Evolutionary conservation across 2,888 invertebrate genomes (phyloP), one percentile per base, ranked within the genome.

Genomic region (Ophion ellenae): DNA sequence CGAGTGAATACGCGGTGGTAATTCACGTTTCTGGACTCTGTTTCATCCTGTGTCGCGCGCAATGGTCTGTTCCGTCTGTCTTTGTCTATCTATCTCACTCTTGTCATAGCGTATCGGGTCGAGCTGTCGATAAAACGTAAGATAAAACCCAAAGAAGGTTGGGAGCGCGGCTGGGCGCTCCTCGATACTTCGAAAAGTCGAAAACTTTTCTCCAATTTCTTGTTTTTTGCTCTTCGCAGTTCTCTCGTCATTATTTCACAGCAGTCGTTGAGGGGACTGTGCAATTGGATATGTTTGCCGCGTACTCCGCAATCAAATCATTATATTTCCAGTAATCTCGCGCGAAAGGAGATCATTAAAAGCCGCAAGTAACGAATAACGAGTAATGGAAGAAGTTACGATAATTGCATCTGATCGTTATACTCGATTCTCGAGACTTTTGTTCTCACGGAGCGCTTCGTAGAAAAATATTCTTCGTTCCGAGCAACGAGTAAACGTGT

Each of bases 1-100:
- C 79, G 89, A 84, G 88, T 89, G 88, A 90, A 90, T 86, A 84
- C 45, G 20, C 61, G 69, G 84, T n/a, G 40, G 77, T 67, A 28
- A 67, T 78, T 82, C 86, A 74, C 83, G 69, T 86, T 69, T 53
- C 84, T 83, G 71, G 83, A 87, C 84, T 87, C 87, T 76, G 70
- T 69, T 87, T 88, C 85, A 84, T 85, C 69, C 76, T 75, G 61
- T 81, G 67, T 83, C 80, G 66, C 73, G 59, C 76, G 57, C 53
- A 82, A 74, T 70, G 28, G 36, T 47, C 45, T 64, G 53, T 61
- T 69, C 66, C 66, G 45, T 63, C 59, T 67, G 14, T 64, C 57
- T 69, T 69, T 36, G 70, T 79, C 67, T 40, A 45, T 61, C 66
- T 63, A 57, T 63, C 77, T 67, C 63, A 24, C 17, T 64, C 36